Evolutionary conservation across 2,888 invertebrate genomes (phyloP).

Genomic region (Agrilus biguttatus): DNA sequence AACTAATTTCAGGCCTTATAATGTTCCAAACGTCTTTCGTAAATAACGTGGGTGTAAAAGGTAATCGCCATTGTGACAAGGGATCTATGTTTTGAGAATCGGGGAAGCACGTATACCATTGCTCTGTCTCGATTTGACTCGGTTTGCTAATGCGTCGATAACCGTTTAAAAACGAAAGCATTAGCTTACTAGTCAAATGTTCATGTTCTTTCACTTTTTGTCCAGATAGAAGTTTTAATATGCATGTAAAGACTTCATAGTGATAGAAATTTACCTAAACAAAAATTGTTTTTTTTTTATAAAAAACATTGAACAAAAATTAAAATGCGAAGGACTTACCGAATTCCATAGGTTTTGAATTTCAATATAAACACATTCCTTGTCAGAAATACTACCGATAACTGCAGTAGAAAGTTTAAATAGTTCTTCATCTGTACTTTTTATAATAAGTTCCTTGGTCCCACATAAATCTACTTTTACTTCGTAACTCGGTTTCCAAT

Average conservation of each 20-base stretch:
- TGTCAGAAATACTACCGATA: slow-evolving; percentile 21
- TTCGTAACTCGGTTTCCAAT: slow-evolving; percentile 32
- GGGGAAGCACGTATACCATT: slow-evolving; percentile 30
- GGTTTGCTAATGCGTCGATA: slow-evolving; percentile 29
- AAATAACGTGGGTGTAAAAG: slow-evolving; percentile 27
- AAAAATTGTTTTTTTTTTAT: slow-evolving; percentile 3
- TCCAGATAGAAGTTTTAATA: slow-evolving; percentile 24
- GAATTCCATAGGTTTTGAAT: slow-evolving; percentile 18
- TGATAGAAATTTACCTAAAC: slow-evolving; percentile 36
- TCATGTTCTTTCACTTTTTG: slow-evolving; percentile 3
- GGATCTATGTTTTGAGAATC: slow-evolving; percentile 27
- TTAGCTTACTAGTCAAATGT: slow-evolving; percentile 1
- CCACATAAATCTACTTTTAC: slow-evolving; percentile 15
- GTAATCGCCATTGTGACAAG: slow-evolving; percentile 36
- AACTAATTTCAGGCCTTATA: slow-evolving; percentile 32
- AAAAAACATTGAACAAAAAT: slow-evolving; percentile 2
- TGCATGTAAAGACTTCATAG: slow-evolving; percentile 36
- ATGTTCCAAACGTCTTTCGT: slow-evolving; percentile 30
- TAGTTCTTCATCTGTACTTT: slow-evolving; percentile 18
- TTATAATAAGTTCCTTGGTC: slow-evolving; percentile 14
- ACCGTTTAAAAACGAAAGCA: slow-evolving; percentile 22
- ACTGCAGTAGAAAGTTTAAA: slow-evolving; percentile 23
- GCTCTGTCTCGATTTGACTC: slow-evolving; percentile 30
- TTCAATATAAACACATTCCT: slow-evolving; percentile 16
- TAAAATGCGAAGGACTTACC: slow-evolving; percentile 12